Percentiles rank a stretch among this genome's conserved stretches.
Conservation (phyloP, 1,140 invertebrate species). For the Drosophila trapezifrons region DNA sequence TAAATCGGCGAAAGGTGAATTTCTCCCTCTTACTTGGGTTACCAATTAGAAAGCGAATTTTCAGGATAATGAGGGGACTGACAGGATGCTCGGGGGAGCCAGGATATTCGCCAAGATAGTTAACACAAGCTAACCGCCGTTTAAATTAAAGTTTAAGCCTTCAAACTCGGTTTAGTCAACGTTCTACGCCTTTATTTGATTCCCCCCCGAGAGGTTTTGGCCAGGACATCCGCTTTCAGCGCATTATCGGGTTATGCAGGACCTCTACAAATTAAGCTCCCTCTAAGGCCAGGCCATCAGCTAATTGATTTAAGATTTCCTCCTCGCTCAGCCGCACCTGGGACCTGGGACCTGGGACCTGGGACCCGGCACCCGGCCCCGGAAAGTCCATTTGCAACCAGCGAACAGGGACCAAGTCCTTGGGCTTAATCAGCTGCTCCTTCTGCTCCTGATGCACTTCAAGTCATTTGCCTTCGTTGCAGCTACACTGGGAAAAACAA, state of each 20-base stretch:
- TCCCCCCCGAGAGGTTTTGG: no score
- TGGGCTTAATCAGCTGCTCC: conserved; percentile 68
- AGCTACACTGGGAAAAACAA: conserved; percentile 7
- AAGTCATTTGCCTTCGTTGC: conserved; percentile 63
- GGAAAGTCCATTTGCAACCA: conserved; percentile 47
- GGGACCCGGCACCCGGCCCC: no score
- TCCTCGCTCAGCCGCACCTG: not conserved
- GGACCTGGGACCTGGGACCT: no score
- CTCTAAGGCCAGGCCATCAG: conserved; percentile 37
- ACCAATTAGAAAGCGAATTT: not conserved
- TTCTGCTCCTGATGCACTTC: conserved; percentile 57
- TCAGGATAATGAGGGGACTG: no score
- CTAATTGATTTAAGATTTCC: conserved; percentile 68
- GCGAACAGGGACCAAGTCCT: conserved; percentile 55
- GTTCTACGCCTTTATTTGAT: no score
- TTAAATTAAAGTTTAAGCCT: not conserved
- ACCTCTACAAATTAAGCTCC: conserved; percentile 6
- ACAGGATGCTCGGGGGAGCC: no score
- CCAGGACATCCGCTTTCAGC: conserved; percentile 9
- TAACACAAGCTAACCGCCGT: not conserved
- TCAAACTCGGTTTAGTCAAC: no score
- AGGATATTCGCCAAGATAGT: no score
- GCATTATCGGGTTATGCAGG: conserved; percentile 33
- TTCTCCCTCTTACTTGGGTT: not conserved
- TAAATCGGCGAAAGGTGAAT: not conserved